Evolutionary conservation across 2,113 vertebrate species (phyloP).

Genomic region (Zapus hudsonius): DNA sequence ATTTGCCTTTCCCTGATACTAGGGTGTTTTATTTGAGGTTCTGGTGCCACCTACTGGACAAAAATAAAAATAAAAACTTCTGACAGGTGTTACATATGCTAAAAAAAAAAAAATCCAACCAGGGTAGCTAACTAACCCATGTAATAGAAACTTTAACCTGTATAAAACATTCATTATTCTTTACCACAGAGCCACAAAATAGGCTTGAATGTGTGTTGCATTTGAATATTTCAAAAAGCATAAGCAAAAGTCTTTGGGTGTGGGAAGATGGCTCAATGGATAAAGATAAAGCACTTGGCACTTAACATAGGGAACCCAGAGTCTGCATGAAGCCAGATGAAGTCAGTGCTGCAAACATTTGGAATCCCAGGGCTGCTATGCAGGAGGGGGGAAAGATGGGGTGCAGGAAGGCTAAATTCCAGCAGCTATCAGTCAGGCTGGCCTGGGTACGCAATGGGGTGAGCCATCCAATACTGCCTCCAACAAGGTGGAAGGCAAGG

Average conservation of each 20-base stretch:
- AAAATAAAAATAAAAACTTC: constrained; percentile 12
- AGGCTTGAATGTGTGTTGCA: constrained; percentile 60
- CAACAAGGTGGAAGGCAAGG: too few species aligned
- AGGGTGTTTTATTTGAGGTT: constrained; percentile 70
- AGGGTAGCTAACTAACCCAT: neutral
- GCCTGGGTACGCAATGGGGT: too few species aligned
- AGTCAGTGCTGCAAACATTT: too few species aligned
- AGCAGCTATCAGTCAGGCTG: too few species aligned
- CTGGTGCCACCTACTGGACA: constrained; percentile 83
- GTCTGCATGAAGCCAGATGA: too few species aligned
- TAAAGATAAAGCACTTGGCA: too few species aligned
- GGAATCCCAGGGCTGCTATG: too few species aligned
- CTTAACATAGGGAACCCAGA: too few species aligned
- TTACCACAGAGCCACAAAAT: constrained; percentile 48
- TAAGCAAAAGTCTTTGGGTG: neutral
- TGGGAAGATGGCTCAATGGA: too few species aligned
- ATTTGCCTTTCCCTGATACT: neutral
- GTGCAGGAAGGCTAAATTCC: too few species aligned
- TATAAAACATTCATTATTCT: neutral
- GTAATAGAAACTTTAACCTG: constrained; percentile 48
- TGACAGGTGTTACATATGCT: neutral
- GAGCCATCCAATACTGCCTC: too few species aligned
- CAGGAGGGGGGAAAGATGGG: too few species aligned
- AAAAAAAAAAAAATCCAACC: neutral
- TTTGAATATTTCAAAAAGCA: constrained; percentile 28